phyloP scores from a whole-genome alignment of 2,888 invertebrate species.

The Morpho achilles region DNA sequence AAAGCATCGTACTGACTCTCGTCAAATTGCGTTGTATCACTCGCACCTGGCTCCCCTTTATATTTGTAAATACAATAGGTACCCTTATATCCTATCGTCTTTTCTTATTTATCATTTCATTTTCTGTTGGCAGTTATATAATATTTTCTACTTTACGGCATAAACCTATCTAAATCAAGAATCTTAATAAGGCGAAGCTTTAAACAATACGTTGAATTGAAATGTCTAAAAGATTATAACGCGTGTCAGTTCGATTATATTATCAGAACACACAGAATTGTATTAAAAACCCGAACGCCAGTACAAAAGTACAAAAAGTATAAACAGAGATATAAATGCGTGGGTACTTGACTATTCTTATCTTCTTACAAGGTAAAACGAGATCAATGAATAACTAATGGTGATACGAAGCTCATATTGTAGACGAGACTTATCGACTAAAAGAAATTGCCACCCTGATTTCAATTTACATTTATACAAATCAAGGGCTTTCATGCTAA shows the following conservation, averaged over 20 bases:
- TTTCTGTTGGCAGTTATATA: no score
- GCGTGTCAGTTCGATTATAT: constrained; percentile 31
- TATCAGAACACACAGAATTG: constrained; percentile 31
- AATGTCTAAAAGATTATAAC: constrained; percentile 30
- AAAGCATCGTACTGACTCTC: no score
- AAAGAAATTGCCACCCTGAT: constrained; percentile 22
- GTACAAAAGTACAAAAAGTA: constrained; percentile 40
- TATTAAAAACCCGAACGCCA: constrained; percentile 27
- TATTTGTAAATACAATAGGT: no score
- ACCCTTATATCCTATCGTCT: no score
- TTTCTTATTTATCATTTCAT: no score
- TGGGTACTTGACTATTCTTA: constrained; percentile 45
- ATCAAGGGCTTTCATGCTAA: constrained; percentile 1
- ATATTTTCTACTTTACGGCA: not conserved
- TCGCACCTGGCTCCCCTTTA: no score
- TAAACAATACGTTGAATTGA: constrained; percentile 24
- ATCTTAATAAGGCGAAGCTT: constrained; percentile 15
- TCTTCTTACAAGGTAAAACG: constrained; percentile 32
- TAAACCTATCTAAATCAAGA: constrained; percentile 6
- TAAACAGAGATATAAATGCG: constrained; percentile 38
- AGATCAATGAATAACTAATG: constrained; percentile 39
- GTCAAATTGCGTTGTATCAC: no score
- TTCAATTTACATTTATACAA: constrained; percentile 6
- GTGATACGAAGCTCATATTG: constrained; percentile 42
- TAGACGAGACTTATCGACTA: constrained; percentile 26